phyloP scores from a whole-genome alignment of 2,888 invertebrate genomes.

The Eupelmus urozonus region DNA sequence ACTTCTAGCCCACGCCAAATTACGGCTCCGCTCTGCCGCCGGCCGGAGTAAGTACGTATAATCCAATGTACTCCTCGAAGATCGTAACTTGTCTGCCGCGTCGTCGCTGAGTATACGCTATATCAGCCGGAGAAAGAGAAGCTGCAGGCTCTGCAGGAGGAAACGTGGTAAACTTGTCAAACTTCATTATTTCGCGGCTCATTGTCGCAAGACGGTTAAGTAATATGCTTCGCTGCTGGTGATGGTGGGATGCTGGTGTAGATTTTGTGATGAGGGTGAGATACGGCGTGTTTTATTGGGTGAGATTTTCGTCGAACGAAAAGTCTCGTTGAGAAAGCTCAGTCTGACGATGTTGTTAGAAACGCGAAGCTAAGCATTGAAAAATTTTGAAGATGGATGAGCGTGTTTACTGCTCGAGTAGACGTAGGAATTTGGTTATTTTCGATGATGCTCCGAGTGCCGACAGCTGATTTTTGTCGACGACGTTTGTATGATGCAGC shows the following conservation, averaged over 20 bases:
- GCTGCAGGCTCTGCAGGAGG: background rate
- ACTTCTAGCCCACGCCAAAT: conserved; percentile 51
- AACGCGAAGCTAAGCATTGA: background rate
- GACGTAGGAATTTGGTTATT: background rate
- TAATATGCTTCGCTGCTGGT: conserved; percentile 8
- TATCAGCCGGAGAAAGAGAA: background rate
- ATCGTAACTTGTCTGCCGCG: conserved; percentile 54
- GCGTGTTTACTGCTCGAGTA: background rate
- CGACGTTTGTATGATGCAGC: background rate
- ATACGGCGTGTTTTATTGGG: conserved; percentile 5
- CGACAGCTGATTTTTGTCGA: background rate
- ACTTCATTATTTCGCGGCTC: conserved; percentile 52
- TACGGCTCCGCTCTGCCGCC: conserved; percentile 49
- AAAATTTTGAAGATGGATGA: background rate
- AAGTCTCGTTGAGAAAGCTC: background rate
- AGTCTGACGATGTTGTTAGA: too few species aligned
- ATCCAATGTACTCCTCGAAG: conserved; percentile 58
- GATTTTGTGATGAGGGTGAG: background rate
- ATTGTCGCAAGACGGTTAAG: conserved; percentile 31
- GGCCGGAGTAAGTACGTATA: conserved; percentile 56
- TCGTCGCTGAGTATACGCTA: background rate
- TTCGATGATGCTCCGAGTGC: background rate
- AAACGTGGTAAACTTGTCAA: conserved; percentile 47
- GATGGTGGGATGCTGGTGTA: background rate
- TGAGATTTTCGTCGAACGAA: conserved; percentile 2